Percentiles rank a stretch among this genome's conserved stretches.
Evolutionary conservation across 2,797 vertebrate genomes (phyloP).

Genomic region (Australoheros facetus): DNA sequence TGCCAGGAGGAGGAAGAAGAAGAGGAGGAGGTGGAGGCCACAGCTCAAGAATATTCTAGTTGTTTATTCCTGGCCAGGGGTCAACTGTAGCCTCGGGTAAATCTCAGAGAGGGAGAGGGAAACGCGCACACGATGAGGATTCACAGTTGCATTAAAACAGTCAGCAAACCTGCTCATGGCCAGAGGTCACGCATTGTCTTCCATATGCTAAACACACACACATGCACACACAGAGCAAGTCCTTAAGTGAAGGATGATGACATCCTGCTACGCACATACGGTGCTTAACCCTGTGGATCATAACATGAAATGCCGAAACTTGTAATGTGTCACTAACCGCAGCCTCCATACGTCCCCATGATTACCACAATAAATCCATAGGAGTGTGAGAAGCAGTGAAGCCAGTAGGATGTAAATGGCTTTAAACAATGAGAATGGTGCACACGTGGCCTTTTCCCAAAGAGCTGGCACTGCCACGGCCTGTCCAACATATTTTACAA

Average conservation of each 20-base stretch:
- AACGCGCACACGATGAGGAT: conserved; percentile 19
- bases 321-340: conserved; percentile 38
- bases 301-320: conserved; percentile 4
- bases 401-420: conserved; percentile 40
- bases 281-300: conserved; percentile 47
- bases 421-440: conserved; percentile 39
- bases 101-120: conserved; percentile 28
- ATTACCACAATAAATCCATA: conserved; percentile 63
- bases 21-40: conserved; percentile 32
- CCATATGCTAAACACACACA: conserved; percentile 25
- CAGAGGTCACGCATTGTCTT: conserved; percentile 43
- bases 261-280: background rate
- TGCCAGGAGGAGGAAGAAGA: conserved; percentile 49
- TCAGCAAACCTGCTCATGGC: background rate
- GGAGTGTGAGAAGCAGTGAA: conserved; percentile 12
- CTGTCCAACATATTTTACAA: conserved; percentile 65
- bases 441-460: conserved; percentile 45
- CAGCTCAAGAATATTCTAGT: conserved; percentile 50
- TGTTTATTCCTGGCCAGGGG: conserved; percentile 60
- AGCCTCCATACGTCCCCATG: background rate
- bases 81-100: conserved; percentile 60
- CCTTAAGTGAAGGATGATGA: conserved; percentile 54
- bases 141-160: background rate
- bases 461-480: conserved; percentile 40
- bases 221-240: background rate